A percentile compares a stretch with the other conserved stretches of the same genome.
Conservation (phyloP, 2,888 invertebrate species). For the Cerceris ruficornis region DNA sequence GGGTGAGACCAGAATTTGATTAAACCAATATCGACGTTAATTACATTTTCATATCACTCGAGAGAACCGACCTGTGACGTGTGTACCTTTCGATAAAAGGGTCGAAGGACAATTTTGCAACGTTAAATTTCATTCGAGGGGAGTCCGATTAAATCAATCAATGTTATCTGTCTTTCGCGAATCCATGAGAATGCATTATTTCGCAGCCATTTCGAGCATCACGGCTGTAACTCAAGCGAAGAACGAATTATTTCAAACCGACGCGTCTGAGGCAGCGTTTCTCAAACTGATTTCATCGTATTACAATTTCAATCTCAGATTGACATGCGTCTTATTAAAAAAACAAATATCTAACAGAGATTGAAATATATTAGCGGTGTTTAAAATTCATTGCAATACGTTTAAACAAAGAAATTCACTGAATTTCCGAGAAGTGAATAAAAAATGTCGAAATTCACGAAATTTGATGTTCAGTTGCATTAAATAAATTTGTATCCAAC, state of each 20-base stretch:
- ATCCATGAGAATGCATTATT: constrained; percentile 17
- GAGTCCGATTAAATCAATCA: constrained; percentile 15
- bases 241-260: constrained; percentile 28
- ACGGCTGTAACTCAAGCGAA: constrained; percentile 20
- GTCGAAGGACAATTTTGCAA: neutral
- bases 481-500: too few species aligned
- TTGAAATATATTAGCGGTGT: too few species aligned
- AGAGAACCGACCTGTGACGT: too few species aligned
- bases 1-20: too few species aligned
- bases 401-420: too few species aligned
- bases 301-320: neutral
- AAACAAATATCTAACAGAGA: neutral
- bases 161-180: constrained; percentile 11
- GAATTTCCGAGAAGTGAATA: too few species aligned
- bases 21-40: too few species aligned
- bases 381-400: too few species aligned
- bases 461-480: too few species aligned
- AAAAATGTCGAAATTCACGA: too few species aligned
- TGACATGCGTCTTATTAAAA: neutral
- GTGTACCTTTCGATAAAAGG: too few species aligned
- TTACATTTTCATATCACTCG: too few species aligned
- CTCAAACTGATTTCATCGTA: constrained; percentile 13
- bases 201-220: constrained; percentile 14
- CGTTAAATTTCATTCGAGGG: constrained; percentile 3
- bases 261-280: constrained; percentile 23